Evolutionary conservation across 2,113 vertebrate species (phyloP).

Genomic region (Prochilodus magdalenae): DNA sequence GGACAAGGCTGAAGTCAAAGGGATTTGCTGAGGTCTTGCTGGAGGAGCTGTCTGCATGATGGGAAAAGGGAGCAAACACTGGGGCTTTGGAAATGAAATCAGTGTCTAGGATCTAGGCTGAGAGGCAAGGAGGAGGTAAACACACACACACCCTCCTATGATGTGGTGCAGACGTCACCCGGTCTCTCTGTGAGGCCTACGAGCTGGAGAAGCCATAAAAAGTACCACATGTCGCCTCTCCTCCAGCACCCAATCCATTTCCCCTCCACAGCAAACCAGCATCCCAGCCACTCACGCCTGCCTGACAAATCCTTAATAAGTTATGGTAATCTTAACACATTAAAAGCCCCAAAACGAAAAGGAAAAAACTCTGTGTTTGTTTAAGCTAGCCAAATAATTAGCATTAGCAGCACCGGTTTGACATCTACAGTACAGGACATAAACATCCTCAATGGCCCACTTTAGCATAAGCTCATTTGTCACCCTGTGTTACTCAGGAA

Average conservation of each 20-base stretch:
- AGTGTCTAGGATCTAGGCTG: conserved; percentile 47
- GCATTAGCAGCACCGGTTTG: not conserved
- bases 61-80: conserved; percentile 36
- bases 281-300: not conserved
- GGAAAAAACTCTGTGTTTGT: not conserved
- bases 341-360: not conserved
- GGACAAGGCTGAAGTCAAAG: conserved; percentile 42
- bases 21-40: conserved; percentile 37
- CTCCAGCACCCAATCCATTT: conserved; percentile 27
- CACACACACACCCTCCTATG: conserved; percentile 40
- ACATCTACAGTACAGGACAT: not conserved
- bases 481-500: not conserved
- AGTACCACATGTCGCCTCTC: conserved; percentile 41
- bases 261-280: conserved; percentile 20
- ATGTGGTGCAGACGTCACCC: conserved; percentile 56
- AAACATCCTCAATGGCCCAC: not conserved
- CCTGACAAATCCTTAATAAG: conserved; percentile 4
- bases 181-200: conserved; percentile 41
- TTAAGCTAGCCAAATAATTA: not conserved
- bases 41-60: conserved; percentile 47
- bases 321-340: not conserved
- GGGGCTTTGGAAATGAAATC: conserved; percentile 47
- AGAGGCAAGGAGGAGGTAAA: conserved; percentile 28
- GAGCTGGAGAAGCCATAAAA: conserved; percentile 33
- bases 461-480: not conserved